Percentiles rank a stretch among this genome's conserved stretches.
Evolutionary conservation across 2,888 invertebrate species (phyloP).

Genomic region (Podabrus alpinus): DNA sequence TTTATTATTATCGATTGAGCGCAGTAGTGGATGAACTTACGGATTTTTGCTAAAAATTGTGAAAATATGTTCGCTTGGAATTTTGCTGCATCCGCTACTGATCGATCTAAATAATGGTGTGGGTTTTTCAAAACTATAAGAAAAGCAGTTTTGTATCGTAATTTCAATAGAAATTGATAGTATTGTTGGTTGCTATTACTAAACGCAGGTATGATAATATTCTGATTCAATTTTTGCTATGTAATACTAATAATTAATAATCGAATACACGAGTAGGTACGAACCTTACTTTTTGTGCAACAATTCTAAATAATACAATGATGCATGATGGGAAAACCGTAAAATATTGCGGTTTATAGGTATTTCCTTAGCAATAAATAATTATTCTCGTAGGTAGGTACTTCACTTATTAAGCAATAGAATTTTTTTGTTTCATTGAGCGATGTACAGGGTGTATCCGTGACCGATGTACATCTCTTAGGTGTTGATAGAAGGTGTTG

Average conservation of each 20-base stretch:
- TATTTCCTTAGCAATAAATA: not conserved
- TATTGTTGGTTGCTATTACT: not conserved
- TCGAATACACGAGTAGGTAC: not conserved
- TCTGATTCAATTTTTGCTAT: not conserved
- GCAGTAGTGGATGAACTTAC: not conserved
- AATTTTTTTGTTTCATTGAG: no score
- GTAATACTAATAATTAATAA: not conserved
- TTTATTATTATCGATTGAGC: not conserved
- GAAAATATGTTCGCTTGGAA: no score
- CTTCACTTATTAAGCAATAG: not conserved
- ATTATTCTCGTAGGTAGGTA: not conserved
- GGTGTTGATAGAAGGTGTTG: no score
- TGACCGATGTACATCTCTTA: no score
- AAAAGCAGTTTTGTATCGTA: not conserved
- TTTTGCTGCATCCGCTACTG: no score
- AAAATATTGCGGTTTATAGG: not conserved
- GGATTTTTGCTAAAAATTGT: no score
- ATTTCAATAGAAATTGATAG: not conserved
- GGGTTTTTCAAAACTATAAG: not conserved
- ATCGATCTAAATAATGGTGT: no score
- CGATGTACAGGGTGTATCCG: no score
- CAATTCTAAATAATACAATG: not conserved
- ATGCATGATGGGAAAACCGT: not conserved
- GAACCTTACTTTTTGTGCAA: not conserved
- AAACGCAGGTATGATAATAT: not conserved